Evolutionary conservation across 1,140 invertebrate species (phyloP), one percentile per base, ranked within the genome.

Genomic region (Planococcus citri): DNA sequence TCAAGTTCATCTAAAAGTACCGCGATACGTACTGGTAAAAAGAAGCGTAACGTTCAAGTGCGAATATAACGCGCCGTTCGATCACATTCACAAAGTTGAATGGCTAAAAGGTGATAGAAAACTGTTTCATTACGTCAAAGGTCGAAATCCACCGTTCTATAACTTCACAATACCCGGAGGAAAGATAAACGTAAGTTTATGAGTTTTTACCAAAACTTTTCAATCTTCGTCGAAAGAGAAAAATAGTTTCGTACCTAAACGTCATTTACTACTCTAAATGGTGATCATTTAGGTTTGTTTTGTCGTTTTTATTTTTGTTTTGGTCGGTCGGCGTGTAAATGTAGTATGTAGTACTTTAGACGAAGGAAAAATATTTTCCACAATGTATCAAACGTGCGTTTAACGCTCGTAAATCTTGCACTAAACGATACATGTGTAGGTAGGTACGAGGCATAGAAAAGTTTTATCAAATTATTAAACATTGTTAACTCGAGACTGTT

Each of bases 51-150:
- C 73, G 58, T 73, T 83, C 37, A 73, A 73, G 72, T 82, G 82
- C 75, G 78, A 81, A 71, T 79, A 83, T 73, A 79, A 72, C 71
- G 78, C 81, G 51, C 70, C 76, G 57, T 75, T 78, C 12, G 76
- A 76, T 58, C 73, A 77, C 72, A 74, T 83, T 51, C 78, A 79
- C 76, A 81, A 82, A 74, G 79, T 83, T 72, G 87, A 88, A 76
- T 91, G 89, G 86, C 81, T 86, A 69, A 87, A 87, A 74, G 83
- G 84, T 74, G 84, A 84, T 75, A 83, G 83, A 76, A 90, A 89
- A 78, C 87, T 91, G 78, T 87, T 90, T 75, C 85, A 89, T 78
- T 91, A 88, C 78, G 85, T 90, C 75, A 85, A 84, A 72, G 87
- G 86, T 70, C 82, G 88, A 70, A 86, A 81, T 74, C 87, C 88